phyloP scores from a whole-genome alignment of 1,140 invertebrate genomes.

The Temnothorax longispinosus region DNA sequence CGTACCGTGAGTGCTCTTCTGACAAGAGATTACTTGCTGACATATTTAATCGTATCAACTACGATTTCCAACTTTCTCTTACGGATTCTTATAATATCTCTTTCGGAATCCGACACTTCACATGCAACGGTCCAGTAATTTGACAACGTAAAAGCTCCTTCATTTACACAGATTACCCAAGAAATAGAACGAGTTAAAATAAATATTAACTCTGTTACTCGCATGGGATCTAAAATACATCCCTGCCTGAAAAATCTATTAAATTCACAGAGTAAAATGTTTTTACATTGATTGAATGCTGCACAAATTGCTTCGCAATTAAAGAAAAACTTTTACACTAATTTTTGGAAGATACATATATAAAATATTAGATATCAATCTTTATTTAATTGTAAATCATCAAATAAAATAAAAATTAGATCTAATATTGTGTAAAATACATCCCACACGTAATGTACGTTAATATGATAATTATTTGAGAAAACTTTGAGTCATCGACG shows the following conservation, averaged over 20 bases:
- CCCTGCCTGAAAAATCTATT: background rate
- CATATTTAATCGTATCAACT: constrained; percentile 17
- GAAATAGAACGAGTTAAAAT: background rate
- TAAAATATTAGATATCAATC: background rate
- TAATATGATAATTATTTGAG: background rate
- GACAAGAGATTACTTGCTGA: background rate
- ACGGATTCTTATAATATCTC: background rate
- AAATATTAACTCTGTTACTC: background rate
- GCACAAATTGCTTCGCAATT: background rate
- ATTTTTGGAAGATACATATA: background rate
- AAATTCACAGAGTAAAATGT: too few species aligned
- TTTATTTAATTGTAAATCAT: background rate
- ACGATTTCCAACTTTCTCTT: background rate
- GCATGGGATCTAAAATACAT: background rate
- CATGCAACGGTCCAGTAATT: background rate
- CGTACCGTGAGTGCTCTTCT: background rate
- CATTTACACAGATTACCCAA: background rate
- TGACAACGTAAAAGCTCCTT: background rate
- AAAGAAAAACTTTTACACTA: too few species aligned
- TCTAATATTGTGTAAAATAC: background rate
- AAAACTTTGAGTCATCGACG: background rate
- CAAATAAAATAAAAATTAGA: background rate
- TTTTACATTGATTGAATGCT: background rate
- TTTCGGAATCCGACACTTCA: background rate
- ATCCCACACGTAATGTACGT: background rate